Conservation (phyloP, 2,888 invertebrate genomes). For the Strigamia crassipes region DNA sequence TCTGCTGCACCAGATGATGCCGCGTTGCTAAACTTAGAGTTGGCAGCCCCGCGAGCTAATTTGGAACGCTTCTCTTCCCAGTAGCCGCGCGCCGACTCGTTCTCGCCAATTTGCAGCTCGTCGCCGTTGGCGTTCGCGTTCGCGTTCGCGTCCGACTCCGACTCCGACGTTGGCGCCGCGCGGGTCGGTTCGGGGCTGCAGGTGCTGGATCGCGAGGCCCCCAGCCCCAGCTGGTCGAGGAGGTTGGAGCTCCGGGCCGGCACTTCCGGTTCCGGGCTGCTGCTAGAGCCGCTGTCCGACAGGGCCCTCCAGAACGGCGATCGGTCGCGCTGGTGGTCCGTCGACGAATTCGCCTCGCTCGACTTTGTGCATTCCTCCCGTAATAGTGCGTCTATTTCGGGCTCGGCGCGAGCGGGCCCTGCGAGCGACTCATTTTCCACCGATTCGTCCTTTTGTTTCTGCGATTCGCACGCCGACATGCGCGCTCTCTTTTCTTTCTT, state of each 20-base stretch:
- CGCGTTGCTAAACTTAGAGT: constrained; percentile 44
- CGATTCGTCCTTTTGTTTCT: background rate
- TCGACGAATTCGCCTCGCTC: constrained; percentile 42
- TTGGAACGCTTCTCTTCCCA: background rate
- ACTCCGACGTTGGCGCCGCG: too few relatives aligned
- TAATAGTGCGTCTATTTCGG: constrained; percentile 44
- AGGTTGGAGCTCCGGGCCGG: background rate
- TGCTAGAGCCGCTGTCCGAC: constrained; percentile 32
- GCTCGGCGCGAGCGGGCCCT: background rate
- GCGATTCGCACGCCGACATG: background rate
- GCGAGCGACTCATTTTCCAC: background rate
- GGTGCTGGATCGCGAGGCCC: background rate
- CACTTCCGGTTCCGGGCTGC: constrained; percentile 5
- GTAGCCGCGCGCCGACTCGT: background rate
- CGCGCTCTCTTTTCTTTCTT: background rate
- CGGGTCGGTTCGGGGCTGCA: constrained; percentile 11
- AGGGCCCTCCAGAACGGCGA: constrained; percentile 3
- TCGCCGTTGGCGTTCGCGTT: background rate
- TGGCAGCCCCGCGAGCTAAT: constrained; percentile 14
- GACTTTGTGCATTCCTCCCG: constrained; percentile 43
- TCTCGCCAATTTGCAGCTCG: background rate
- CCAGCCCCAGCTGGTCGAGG: constrained; percentile 17
- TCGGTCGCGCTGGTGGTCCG: background rate
- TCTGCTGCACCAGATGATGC: constrained; percentile 27
- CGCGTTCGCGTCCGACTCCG: too few relatives aligned